These are phyloP conservation scores for Channa argus DNA, from an alignment of 2,113 vertebrate species.

Conservation along the genomic window DNA sequence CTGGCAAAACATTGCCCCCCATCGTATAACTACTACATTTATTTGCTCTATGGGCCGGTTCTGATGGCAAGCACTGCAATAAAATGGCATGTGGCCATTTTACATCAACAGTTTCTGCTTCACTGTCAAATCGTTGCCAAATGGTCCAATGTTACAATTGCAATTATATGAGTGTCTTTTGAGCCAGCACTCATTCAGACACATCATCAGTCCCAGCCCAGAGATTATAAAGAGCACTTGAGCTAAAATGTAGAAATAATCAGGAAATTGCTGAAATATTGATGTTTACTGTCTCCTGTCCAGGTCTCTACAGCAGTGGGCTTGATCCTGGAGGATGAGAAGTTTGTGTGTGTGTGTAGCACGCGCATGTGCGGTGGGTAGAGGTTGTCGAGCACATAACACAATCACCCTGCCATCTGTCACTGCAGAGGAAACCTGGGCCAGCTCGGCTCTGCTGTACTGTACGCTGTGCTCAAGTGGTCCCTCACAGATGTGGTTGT, in stretches of 20 bases:
- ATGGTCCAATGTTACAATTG: neutral
- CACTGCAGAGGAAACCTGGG: slow-evolving; percentile 27
- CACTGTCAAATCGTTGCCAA: too few species aligned
- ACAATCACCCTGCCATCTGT: slow-evolving; percentile 46
- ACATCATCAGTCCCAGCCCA: neutral
- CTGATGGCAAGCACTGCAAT: too few species aligned
- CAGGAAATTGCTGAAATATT: slow-evolving; percentile 40
- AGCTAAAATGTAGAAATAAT: slow-evolving; percentile 36
- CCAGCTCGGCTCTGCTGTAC: slow-evolving; percentile 7
- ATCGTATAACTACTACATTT: too few species aligned
- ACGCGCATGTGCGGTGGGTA: too few species aligned
- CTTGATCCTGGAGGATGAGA: slow-evolving; percentile 10
- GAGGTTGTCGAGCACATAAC: slow-evolving; percentile 19
- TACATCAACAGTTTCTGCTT: too few species aligned
- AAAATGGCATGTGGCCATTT: too few species aligned
- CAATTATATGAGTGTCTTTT: slow-evolving; percentile 1
- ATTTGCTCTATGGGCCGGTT: too few species aligned
- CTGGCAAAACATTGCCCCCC: too few species aligned
- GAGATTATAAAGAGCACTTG: slow-evolving; percentile 28
- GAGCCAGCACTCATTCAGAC: neutral
- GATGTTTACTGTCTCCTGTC: slow-evolving; percentile 21
- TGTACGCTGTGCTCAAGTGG: slow-evolving; percentile 17
- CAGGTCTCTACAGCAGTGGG: slow-evolving; percentile 12
- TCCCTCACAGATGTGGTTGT: slow-evolving; percentile 9
- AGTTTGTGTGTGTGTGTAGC: neutral